Percentiles rank a stretch among this genome's conserved stretches.
Evolutionary conservation across 2,113 vertebrate species (phyloP).

Genomic region (Semicossyphus pulcher): DNA sequence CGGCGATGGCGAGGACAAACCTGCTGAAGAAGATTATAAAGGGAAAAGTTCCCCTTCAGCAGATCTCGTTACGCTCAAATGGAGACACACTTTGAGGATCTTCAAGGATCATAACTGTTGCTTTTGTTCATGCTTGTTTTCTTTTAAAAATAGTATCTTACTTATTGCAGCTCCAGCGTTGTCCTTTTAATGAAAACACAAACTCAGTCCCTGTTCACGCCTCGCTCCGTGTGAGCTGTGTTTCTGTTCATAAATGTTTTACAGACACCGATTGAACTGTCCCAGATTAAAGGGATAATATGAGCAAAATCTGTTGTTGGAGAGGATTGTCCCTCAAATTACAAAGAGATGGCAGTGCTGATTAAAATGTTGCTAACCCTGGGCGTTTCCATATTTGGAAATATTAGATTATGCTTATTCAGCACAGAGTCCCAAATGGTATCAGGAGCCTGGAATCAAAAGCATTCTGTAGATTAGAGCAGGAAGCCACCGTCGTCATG

Average conservation of each 20-base stretch:
- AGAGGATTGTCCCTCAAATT: constrained; percentile 50
- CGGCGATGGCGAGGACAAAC: constrained; percentile 17
- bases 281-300: constrained; percentile 43
- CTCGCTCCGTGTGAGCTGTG: constrained; percentile 24
- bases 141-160: neutral
- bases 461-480: neutral
- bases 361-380: constrained; percentile 42
- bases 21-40: neutral
- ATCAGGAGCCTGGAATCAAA: constrained; percentile 4
- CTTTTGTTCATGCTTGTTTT: constrained; percentile 1
- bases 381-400: constrained; percentile 38
- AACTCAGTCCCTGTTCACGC: constrained; percentile 8
- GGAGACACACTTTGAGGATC: constrained; percentile 7
- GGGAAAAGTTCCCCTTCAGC: neutral
- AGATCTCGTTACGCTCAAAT: neutral
- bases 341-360: constrained; percentile 45
- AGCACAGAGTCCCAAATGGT: constrained; percentile 23
- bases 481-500: too few relatives aligned
- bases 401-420: constrained; percentile 33
- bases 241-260: constrained; percentile 45
- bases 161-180: constrained; percentile 22
- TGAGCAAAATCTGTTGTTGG: constrained; percentile 33
- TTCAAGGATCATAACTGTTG: constrained; percentile 1
- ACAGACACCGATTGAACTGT: constrained; percentile 31
- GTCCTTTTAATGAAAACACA: constrained; percentile 14